These are phyloP conservation scores for Cyprinodon diabolis DNA, from an alignment of 2,797 vertebrate genomes.

Conservation along the genomic window DNA sequence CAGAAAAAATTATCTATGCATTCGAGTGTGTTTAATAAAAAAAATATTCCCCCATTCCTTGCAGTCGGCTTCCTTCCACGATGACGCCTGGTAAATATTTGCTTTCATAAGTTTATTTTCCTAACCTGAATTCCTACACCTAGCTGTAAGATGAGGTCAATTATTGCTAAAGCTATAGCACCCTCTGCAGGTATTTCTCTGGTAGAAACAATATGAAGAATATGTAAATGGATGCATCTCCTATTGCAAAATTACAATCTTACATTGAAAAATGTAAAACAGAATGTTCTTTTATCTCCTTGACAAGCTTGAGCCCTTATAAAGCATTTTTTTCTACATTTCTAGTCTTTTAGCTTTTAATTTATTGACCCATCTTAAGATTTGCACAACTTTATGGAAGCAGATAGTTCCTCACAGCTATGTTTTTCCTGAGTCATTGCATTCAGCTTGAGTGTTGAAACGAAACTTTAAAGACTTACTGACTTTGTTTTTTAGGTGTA, in stretches of 20 bases:
- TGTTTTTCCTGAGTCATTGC: not conserved
- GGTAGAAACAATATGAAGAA: not conserved
- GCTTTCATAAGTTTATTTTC: slow-evolving; percentile 4
- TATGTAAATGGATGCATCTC: not conserved
- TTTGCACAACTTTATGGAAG: not conserved
- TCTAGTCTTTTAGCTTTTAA: not conserved
- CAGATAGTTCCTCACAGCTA: not conserved
- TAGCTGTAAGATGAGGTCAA: not conserved
- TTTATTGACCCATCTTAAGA: not conserved
- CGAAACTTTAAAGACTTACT: not conserved
- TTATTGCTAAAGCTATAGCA: not conserved
- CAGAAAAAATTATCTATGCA: not conserved
- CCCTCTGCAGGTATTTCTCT: slow-evolving; percentile 3
- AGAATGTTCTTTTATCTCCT: not conserved
- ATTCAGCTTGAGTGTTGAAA: too few relatives aligned
- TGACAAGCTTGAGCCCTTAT: not conserved
- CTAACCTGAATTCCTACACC: slow-evolving; percentile 9
- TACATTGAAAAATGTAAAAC: not conserved
- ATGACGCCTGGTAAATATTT: slow-evolving; percentile 9
- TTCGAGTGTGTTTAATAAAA: not conserved
- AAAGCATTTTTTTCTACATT: not conserved
- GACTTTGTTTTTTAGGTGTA: not conserved
- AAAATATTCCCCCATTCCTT: not conserved
- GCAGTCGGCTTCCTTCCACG: not conserved
- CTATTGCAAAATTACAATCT: not conserved